Evolutionary conservation across 1,140 invertebrate species (phyloP).

Genomic region (Saccostrea echinata): DNA sequence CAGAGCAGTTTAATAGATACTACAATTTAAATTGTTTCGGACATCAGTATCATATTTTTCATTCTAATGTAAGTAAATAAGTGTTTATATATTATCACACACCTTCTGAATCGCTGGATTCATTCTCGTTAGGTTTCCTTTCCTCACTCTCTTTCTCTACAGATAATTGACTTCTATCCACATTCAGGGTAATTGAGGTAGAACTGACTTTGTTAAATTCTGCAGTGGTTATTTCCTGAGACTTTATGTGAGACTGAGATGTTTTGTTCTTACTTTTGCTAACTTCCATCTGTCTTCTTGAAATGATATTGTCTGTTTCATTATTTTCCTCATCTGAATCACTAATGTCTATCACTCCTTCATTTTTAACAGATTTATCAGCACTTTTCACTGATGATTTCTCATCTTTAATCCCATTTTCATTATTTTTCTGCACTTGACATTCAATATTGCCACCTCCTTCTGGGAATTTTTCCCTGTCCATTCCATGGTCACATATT

Average conservation of each 20-base stretch:
- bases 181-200: not conserved
- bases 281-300: not conserved
- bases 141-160: not conserved
- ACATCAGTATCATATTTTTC: not conserved
- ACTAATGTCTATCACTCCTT: not conserved
- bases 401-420: not conserved
- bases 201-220: not conserved
- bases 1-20: not conserved
- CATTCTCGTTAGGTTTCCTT: not conserved
- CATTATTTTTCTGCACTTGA: not conserved
- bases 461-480: not conserved
- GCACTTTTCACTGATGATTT: not conserved
- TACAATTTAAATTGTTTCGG: not conserved
- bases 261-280: not conserved
- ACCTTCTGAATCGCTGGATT: slow-evolving; percentile 19
- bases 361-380: not conserved
- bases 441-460: not conserved
- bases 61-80: not conserved
- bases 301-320: not conserved
- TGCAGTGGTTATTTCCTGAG: not conserved
- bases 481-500: not conserved
- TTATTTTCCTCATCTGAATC: slow-evolving; percentile 6
- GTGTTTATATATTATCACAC: not conserved
- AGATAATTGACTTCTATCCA: not conserved
- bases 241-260: not conserved